These are phyloP conservation scores for Microplitis mediator DNA, from an alignment of 1,140 invertebrate genomes.

Conservation along the genomic window DNA sequence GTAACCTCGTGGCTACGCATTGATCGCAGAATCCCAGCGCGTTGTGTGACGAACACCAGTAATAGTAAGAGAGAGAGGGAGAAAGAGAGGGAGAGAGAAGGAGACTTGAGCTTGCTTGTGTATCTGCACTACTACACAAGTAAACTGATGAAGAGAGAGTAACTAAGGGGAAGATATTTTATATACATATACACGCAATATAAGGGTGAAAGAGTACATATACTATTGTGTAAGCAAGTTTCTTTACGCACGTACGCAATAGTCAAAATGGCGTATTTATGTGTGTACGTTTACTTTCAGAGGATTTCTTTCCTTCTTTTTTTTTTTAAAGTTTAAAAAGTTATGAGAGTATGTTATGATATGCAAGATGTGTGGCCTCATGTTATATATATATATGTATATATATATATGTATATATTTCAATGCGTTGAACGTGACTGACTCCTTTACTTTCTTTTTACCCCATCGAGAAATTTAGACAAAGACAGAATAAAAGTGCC, in stretches of 20 bases:
- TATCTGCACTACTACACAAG: not conserved
- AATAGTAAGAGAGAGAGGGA: slow-evolving; percentile 12
- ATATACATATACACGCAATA: slow-evolving; percentile 27
- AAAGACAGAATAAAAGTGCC: not conserved
- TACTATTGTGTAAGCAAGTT: slow-evolving; percentile 9
- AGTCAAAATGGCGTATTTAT: slow-evolving; percentile 14
- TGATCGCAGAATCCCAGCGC: slow-evolving; percentile 61
- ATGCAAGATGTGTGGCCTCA: no score
- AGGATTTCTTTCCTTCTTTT: no score
- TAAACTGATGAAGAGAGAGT: slow-evolving; percentile 26
- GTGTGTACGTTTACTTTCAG: not conserved
- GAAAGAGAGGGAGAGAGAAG: slow-evolving; percentile 17
- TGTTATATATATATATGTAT: not conserved
- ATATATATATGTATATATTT: not conserved
- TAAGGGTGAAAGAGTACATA: slow-evolving; percentile 42
- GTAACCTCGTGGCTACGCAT: slow-evolving; percentile 57
- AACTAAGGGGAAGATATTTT: slow-evolving; percentile 26
- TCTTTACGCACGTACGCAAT: slow-evolving; percentile 15
- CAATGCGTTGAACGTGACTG: slow-evolving; percentile 2
- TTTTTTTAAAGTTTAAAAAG: no score
- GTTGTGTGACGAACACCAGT: slow-evolving; percentile 39
- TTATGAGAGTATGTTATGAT: no score
- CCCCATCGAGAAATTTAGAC: not conserved
- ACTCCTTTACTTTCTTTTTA: slow-evolving; percentile 1
- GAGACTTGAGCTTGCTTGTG: slow-evolving; percentile 11